phyloP scores from a whole-genome alignment of 1,140 invertebrate genomes.

The Drosophila virilis region DNA sequence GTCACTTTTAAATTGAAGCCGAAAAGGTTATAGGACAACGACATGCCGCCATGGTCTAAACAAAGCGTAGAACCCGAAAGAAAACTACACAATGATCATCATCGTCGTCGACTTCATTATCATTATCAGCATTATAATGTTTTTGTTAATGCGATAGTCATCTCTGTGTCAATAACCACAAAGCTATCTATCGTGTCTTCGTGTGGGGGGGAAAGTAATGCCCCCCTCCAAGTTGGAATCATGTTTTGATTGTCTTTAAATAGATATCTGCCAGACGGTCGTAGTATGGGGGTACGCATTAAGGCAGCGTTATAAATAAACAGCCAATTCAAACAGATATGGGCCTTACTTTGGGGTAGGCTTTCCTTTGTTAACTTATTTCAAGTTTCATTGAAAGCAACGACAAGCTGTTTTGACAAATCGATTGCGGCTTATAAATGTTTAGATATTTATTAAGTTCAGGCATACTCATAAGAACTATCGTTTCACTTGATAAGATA shows the following conservation, averaged over 20 bases:
- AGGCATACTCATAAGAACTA: not conserved
- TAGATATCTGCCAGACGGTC: slow-evolving; percentile 36
- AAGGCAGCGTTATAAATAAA: slow-evolving; percentile 56
- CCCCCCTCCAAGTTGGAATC: slow-evolving; percentile 33
- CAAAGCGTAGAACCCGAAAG: not conserved
- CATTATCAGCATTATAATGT: slow-evolving; percentile 2
- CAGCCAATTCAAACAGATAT: slow-evolving; percentile 53
- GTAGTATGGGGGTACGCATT: slow-evolving; percentile 26
- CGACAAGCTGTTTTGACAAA: slow-evolving; percentile 13
- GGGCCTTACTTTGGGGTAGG: slow-evolving; percentile 60
- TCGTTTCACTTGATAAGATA: slow-evolving; percentile 6
- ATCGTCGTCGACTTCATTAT: not conserved
- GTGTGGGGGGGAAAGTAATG: slow-evolving; percentile 51
- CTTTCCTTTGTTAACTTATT: slow-evolving; percentile 36
- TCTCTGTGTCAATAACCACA: slow-evolving; percentile 24
- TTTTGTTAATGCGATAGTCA: slow-evolving; percentile 31
- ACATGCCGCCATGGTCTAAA: slow-evolving; percentile 36
- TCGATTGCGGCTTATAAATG: slow-evolving; percentile 26
- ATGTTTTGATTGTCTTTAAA: slow-evolving; percentile 61
- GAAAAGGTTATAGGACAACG: slow-evolving; percentile 81
- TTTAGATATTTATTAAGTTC: slow-evolving; percentile 16
- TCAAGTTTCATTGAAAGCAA: not conserved
- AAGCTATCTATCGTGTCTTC: slow-evolving; percentile 42
- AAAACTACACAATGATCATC: slow-evolving; percentile 9
- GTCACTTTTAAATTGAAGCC: slow-evolving; percentile 59